phyloP scores from a whole-genome alignment of 2,888 invertebrate species.

The Stramonita haemastoma region DNA sequence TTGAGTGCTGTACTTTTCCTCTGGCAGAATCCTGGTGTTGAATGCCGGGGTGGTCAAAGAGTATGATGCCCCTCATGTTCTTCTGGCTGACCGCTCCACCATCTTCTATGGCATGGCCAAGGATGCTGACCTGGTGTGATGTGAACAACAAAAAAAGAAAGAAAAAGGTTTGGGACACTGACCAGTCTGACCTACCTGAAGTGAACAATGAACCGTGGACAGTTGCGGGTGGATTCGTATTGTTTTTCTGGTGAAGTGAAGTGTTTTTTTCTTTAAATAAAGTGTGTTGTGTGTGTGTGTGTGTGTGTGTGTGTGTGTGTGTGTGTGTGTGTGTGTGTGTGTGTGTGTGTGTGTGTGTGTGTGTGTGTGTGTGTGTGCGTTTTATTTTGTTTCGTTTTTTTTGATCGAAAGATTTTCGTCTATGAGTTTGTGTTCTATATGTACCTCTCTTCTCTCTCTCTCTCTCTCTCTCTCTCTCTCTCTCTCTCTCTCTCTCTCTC shows the following conservation, averaged over 20 bases:
- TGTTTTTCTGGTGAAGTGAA: neutral
- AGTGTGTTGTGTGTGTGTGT: neutral
- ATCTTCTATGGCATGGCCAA: constrained; percentile 48
- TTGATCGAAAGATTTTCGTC: no score
- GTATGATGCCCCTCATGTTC: constrained; percentile 41
- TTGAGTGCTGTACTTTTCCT: no score
- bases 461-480: no score
- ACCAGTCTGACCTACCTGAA: neutral
- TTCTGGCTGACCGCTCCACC: constrained; percentile 41
- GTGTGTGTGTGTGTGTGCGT: no score
- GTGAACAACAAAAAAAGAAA: no score
- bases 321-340: neutral
- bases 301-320: neutral
- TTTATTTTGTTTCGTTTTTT: no score
- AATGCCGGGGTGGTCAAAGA: constrained; percentile 44
- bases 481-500: no score
- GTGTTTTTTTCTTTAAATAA: neutral
- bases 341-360: no score
- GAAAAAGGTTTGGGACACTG: neutral
- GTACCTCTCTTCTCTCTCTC: no score
- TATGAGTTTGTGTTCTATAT: no score
- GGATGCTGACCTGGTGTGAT: constrained; percentile 43
- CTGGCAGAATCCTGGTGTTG: constrained; percentile 44
- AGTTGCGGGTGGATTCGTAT: neutral
- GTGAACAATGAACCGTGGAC: neutral